These are phyloP conservation scores for Hemithea aestivaria DNA, from an alignment of 2,888 invertebrate species.

Conservation along the genomic window DNA sequence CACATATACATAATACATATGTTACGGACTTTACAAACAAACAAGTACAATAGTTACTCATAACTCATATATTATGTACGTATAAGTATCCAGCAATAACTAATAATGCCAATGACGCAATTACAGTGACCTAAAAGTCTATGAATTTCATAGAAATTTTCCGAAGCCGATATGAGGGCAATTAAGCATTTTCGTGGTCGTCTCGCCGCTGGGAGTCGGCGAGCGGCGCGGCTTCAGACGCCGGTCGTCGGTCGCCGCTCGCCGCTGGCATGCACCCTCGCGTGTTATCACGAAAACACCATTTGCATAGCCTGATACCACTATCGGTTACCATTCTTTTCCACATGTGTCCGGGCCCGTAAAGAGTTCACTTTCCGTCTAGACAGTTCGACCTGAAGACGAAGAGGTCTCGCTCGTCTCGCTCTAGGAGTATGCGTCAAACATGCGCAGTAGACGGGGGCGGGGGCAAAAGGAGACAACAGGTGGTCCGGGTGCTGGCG, in stretches of 20 bases:
- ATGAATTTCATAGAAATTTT: background rate
- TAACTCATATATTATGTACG: too few relatives aligned
- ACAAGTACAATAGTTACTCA: too few relatives aligned
- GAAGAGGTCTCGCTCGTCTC: conserved; percentile 52
- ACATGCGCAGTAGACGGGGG: conserved; percentile 60
- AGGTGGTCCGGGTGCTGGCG: conserved; percentile 54
- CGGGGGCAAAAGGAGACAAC: conserved; percentile 52
- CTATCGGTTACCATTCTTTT: conserved; percentile 31
- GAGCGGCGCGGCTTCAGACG: background rate
- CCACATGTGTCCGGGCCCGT: conserved; percentile 52
- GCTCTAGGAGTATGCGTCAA: conserved; percentile 59
- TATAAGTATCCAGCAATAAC: too few relatives aligned
- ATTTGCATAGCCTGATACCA: conserved; percentile 48
- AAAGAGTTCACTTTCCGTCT: conserved; percentile 74
- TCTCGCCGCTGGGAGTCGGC: conserved; percentile 4
- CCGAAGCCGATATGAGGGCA: background rate
- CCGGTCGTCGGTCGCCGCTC: background rate
- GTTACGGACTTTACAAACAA: too few relatives aligned
- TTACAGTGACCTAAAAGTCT: conserved; percentile 7
- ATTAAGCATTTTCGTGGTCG: conserved; percentile 7
- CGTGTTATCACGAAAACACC: conserved; percentile 34
- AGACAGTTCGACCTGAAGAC: conserved; percentile 72
- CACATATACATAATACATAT: too few relatives aligned
- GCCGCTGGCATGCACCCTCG: conserved; percentile 28
- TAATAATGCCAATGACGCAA: background rate